phyloP scores from a whole-genome alignment of 1,140 invertebrate genomes.

The Melanaphis sacchari region DNA sequence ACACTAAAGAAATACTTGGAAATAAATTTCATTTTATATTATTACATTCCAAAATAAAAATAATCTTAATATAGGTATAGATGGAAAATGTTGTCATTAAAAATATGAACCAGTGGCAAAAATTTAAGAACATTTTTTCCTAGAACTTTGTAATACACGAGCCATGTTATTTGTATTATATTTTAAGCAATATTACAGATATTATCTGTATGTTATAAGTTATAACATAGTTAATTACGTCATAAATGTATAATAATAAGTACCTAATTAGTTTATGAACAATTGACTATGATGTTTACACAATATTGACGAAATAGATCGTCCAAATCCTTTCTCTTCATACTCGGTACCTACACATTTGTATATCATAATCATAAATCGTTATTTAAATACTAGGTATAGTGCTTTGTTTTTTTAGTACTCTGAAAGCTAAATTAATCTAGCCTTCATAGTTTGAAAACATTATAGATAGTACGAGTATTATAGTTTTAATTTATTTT shows the following conservation, averaged over 20 bases:
- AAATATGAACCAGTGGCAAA: not conserved
- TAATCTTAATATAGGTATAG: not conserved
- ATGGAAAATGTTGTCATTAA: too few relatives aligned
- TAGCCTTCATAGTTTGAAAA: not conserved
- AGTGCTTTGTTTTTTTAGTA: not conserved
- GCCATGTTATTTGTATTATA: not conserved
- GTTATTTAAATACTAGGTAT: not conserved
- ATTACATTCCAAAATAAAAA: not conserved
- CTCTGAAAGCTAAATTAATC: not conserved
- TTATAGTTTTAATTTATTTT: not conserved
- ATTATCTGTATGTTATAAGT: not conserved
- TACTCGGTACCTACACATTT: not conserved
- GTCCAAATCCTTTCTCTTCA: not conserved
- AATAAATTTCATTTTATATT: not conserved
- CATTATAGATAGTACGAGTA: not conserved
- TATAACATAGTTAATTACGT: not conserved
- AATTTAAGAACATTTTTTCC: not conserved
- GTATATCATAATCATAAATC: not conserved
- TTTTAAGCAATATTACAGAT: not conserved
- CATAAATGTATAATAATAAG: not conserved
- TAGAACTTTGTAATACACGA: not conserved
- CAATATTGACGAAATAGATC: not conserved
- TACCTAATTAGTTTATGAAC: not conserved
- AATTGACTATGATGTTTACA: not conserved
- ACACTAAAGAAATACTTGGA: not conserved